Conservation (phyloP, 37 sponge, comb jelly and placozoan species). For the Aphrocallistes beatrix region DNA sequence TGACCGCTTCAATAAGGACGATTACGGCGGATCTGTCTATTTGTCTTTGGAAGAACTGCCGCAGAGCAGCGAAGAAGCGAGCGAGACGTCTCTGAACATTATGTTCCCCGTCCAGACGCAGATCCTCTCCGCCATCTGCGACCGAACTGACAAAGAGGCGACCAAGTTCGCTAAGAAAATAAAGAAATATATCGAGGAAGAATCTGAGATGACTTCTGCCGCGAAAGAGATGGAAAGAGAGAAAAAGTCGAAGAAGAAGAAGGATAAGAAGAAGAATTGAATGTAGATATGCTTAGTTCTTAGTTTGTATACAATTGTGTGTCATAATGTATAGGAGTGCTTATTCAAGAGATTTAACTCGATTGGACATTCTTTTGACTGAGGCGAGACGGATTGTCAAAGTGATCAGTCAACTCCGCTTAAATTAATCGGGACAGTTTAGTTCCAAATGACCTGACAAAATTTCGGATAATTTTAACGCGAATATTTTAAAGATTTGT, state of each 20-base stretch:
- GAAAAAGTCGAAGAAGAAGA: not conserved
- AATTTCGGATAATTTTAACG: too few relatives aligned
- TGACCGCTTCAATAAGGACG: not conserved
- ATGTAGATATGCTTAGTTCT: too few relatives aligned
- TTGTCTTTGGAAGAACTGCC: not conserved
- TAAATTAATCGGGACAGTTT: too few relatives aligned
- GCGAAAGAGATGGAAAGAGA: not conserved
- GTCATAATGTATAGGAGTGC: too few relatives aligned
- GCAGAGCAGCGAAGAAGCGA: not conserved
- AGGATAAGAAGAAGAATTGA: too few relatives aligned
- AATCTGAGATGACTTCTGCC: not conserved
- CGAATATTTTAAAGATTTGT: too few relatives aligned
- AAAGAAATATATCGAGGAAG: not conserved
- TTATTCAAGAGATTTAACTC: too few relatives aligned
- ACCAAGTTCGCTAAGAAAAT: not conserved
- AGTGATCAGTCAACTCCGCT: too few relatives aligned
- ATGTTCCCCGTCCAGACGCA: constrained; percentile 15
- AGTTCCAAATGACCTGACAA: too few relatives aligned
- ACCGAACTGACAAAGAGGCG: constrained; percentile 13
- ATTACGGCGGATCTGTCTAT: not conserved
- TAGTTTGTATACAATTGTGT: too few relatives aligned
- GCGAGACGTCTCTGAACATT: not conserved
- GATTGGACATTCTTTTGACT: too few relatives aligned
- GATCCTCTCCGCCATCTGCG: not conserved
- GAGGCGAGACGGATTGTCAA: too few relatives aligned